Conservation (phyloP, 2,888 invertebrate species). For the Phortica magna region DNA sequence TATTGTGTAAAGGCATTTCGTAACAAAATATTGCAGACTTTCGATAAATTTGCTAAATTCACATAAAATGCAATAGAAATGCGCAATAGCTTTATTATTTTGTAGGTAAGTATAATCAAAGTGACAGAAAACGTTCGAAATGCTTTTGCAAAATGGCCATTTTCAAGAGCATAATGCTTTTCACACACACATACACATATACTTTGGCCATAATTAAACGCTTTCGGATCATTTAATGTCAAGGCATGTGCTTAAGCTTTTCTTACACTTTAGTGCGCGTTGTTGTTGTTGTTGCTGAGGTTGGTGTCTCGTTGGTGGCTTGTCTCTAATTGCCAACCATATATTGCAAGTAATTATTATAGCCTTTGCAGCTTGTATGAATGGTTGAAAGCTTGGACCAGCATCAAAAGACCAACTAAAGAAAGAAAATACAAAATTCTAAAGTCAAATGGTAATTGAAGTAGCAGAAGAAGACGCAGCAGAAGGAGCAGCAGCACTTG, state of each 20-base stretch:
- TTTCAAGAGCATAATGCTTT: slow-evolving; percentile 27
- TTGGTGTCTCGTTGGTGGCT: neutral
- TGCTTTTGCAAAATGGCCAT: slow-evolving; percentile 1
- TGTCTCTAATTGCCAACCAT: slow-evolving; percentile 33
- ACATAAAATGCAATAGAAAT: too few relatives aligned
- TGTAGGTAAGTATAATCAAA: too few relatives aligned
- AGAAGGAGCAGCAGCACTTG: neutral
- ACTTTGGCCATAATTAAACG: slow-evolving; percentile 59
- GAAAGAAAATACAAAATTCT: neutral
- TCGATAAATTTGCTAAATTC: too few relatives aligned
- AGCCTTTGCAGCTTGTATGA: slow-evolving; percentile 13
- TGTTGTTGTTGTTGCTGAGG: neutral
- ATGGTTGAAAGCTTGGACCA: neutral
- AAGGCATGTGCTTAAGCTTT: slow-evolving; percentile 28
- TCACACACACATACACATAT: slow-evolving; percentile 40
- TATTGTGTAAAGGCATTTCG: too few relatives aligned
- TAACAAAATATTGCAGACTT: too few relatives aligned
- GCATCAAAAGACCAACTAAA: neutral
- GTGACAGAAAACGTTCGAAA: neutral
- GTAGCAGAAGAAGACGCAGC: neutral
- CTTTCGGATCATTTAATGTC: slow-evolving; percentile 57
- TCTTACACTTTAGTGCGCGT: neutral
- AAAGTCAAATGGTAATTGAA: neutral
- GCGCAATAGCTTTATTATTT: too few relatives aligned
- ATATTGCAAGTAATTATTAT: slow-evolving; percentile 38